Percentiles rank a stretch among this genome's conserved stretches.
Conservation (phyloP, 2,797 vertebrate genomes). For the Holocentrus rufus region DNA sequence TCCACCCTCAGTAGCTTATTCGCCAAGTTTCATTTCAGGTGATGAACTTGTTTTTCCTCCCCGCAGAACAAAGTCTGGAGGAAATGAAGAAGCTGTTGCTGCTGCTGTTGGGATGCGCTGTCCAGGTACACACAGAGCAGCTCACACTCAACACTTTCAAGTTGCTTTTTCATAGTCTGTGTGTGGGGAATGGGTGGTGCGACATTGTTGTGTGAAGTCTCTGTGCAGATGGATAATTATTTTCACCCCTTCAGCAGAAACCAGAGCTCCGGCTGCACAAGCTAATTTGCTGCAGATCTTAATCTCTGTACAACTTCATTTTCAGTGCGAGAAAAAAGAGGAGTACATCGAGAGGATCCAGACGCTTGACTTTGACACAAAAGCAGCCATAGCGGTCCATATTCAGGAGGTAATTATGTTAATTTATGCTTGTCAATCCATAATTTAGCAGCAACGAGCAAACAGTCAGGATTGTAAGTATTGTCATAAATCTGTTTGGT, state of each 20-base stretch:
- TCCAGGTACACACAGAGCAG: conserved; percentile 86
- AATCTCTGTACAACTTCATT: conserved; percentile 46
- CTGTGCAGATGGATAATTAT: neutral
- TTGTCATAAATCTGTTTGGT: neutral
- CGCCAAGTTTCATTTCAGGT: conserved; percentile 23
- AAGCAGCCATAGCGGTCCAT: conserved; percentile 92
- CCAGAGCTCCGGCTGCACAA: neutral
- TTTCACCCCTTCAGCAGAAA: conserved; percentile 1
- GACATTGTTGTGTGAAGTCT: neutral
- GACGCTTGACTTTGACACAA: conserved; percentile 92
- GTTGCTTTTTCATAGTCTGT: neutral
- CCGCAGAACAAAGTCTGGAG: conserved; percentile 90
- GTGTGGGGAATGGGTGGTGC: neutral
- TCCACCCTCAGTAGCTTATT: conserved; percentile 16
- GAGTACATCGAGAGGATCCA: conserved; percentile 95
- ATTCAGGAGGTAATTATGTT: conserved; percentile 93
- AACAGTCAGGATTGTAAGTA: neutral
- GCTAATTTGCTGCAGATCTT: neutral
- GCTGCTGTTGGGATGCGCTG: conserved; percentile 93
- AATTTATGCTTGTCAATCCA: neutral
- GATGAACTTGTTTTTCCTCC: conserved; percentile 10
- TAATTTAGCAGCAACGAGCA: neutral
- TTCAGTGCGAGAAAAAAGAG: conserved; percentile 94
- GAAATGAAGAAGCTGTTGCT: conserved; percentile 92
- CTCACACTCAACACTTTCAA: neutral